Evolutionary conservation across 2,113 vertebrate genomes (phyloP).

Genomic region (Greenwoodochromis staneri): DNA sequence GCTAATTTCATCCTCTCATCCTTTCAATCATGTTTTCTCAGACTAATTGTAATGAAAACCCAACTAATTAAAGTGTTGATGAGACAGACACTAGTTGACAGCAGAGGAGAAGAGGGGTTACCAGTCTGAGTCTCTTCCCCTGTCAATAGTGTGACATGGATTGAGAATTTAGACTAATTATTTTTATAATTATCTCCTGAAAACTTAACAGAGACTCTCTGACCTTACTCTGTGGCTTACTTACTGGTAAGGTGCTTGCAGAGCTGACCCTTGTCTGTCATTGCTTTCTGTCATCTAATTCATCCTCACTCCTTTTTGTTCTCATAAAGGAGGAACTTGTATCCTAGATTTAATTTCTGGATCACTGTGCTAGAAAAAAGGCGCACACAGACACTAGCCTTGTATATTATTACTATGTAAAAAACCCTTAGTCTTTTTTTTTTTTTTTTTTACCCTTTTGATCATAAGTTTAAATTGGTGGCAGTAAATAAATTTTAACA

Average conservation of each 20-base stretch:
- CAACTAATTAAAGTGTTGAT: conserved; percentile 25
- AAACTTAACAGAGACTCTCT: background rate
- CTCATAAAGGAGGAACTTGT: background rate
- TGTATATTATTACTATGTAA: background rate
- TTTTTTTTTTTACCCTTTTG: background rate
- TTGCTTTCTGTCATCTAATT: background rate
- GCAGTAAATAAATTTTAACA: background rate
- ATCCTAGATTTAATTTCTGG: background rate
- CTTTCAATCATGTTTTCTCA: conserved; percentile 2
- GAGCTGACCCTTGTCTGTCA: background rate
- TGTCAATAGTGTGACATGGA: conserved; percentile 4
- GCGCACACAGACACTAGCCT: background rate
- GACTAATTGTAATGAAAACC: conserved; percentile 24
- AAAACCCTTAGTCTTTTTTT: background rate
- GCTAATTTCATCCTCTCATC: background rate
- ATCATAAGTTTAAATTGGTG: background rate
- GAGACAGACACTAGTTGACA: background rate
- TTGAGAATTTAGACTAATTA: conserved; percentile 23
- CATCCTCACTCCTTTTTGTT: background rate
- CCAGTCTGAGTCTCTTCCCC: background rate
- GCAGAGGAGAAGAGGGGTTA: background rate
- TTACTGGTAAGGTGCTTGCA: background rate
- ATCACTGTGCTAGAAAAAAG: background rate
- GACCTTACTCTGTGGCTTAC: background rate
- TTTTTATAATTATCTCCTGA: conserved; percentile 11